Base-by-base conservation (phyloP, 2,888 invertebrate species). In the Cryptophagus acutangulus region DNA sequence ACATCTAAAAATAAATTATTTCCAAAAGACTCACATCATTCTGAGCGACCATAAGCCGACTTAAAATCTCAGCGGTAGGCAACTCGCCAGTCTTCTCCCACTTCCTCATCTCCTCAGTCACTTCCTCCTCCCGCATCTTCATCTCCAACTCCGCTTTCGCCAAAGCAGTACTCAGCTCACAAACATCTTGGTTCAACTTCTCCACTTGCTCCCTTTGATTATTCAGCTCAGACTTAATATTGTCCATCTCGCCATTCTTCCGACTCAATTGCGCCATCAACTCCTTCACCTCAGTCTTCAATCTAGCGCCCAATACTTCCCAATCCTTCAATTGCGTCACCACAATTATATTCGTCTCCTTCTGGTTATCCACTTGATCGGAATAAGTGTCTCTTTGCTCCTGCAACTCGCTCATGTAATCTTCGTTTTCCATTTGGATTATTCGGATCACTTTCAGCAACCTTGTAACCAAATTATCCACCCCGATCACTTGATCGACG, bases 381-480 rank as follows among this genome's bases (percentile, higher is more conserved):
- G 58, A 57, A 34, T 64, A 56, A 20, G 52, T 54, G 38, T 67
- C 82, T 76, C 77, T 77, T 61, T 84, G 78, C 40, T 78, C 74
- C 62, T 81, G 79, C 41, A 82, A 64, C 51, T 79, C 78, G 48
- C 75, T 77, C 58, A 81, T 78, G 56, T 78, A 79, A 36, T 78
- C 79, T 46, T 81, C 78, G 57, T 80, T 82, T 59, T 84, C 83
- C 55, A 81, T 71, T 60, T 82, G 81, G 57, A 87, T 79, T 53
- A 86, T 84, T 44, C 84, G 75, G 58, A 82, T 70, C 10, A 82
- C 81, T 67, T 82, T 82, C 38, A 86, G 71, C 56, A 88, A 70
- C 62, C 83, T 82, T 8, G 84, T 81, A 9, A 87, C 77, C 26
- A 84, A 72, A 65, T 81, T 82, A 69, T 87, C 87, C 12, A 83